phyloP scores from a whole-genome alignment of 1,140 invertebrate genomes.

The Drosophila fuyamai region DNA sequence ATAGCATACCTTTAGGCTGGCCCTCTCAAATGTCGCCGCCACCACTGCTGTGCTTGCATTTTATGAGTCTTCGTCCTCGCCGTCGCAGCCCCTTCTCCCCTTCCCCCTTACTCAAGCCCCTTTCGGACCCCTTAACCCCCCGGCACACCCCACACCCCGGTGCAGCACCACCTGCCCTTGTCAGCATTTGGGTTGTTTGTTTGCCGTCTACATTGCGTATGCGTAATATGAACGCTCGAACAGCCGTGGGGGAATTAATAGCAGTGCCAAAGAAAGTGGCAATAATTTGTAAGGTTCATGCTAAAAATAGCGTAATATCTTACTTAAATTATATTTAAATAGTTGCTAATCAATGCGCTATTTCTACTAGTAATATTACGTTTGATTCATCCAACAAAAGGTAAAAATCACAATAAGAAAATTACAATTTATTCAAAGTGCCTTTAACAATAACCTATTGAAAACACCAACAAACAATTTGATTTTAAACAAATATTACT shows the following conservation, averaged over 20 bases:
- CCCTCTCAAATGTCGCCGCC: constrained; percentile 51
- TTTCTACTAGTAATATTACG: no score
- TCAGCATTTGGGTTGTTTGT: constrained; percentile 30
- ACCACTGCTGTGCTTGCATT: constrained; percentile 62
- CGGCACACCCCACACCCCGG: not conserved
- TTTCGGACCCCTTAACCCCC: not conserved
- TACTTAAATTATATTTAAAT: no score
- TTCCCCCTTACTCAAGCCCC: not conserved
- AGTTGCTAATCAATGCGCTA: no score
- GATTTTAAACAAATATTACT: no score
- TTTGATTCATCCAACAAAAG: no score
- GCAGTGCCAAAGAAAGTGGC: no score
- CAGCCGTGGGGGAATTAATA: not conserved
- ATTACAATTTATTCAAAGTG: no score
- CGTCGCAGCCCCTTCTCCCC: not conserved
- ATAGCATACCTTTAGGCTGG: constrained; percentile 73
- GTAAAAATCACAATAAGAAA: no score
- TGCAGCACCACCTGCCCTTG: constrained; percentile 4
- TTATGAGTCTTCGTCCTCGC: constrained; percentile 21
- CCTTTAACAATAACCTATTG: no score
- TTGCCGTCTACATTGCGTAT: constrained; percentile 47
- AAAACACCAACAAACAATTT: no score
- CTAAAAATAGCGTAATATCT: no score
- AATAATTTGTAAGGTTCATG: no score
- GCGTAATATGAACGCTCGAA: constrained; percentile 34